These are phyloP conservation scores for Cynopterus sphinx DNA, from an alignment of 2,797 vertebrate species.

Conservation along the genomic window DNA sequence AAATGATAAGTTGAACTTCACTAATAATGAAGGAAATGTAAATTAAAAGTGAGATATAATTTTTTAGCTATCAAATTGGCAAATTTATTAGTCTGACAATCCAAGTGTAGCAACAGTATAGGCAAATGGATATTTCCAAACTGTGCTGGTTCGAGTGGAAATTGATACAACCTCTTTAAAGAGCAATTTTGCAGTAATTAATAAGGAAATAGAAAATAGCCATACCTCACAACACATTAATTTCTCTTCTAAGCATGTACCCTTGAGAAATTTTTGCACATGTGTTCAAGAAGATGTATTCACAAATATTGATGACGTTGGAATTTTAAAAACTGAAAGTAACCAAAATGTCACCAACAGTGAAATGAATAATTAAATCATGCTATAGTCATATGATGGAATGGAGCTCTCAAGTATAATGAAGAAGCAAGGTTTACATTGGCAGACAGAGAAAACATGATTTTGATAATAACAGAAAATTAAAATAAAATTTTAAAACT, in stretches of 20 bases:
- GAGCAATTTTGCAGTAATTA: neutral
- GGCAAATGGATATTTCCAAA: neutral
- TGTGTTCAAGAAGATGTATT: neutral
- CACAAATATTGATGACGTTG: neutral
- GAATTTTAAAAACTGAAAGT: constrained; percentile 19
- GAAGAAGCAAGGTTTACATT: neutral
- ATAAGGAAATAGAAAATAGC: neutral
- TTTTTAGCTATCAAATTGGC: neutral
- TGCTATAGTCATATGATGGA: neutral
- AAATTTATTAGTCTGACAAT: neutral
- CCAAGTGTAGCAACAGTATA: neutral
- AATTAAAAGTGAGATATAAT: neutral
- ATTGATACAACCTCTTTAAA: neutral
- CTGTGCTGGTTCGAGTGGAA: neutral
- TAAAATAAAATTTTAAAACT: neutral
- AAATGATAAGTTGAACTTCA: neutral
- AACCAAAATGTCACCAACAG: neutral
- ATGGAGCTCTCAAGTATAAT: neutral
- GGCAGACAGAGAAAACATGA: neutral
- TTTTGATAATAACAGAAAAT: neutral
- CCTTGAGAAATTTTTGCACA: neutral
- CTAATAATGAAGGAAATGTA: neutral
- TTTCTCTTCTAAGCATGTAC: neutral
- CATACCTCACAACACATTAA: neutral
- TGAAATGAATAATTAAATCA: neutral